Percentiles rank a stretch among this genome's conserved stretches.
Conservation (phyloP, 1,140 invertebrate species). For the Bradysia coprophila region DNA sequence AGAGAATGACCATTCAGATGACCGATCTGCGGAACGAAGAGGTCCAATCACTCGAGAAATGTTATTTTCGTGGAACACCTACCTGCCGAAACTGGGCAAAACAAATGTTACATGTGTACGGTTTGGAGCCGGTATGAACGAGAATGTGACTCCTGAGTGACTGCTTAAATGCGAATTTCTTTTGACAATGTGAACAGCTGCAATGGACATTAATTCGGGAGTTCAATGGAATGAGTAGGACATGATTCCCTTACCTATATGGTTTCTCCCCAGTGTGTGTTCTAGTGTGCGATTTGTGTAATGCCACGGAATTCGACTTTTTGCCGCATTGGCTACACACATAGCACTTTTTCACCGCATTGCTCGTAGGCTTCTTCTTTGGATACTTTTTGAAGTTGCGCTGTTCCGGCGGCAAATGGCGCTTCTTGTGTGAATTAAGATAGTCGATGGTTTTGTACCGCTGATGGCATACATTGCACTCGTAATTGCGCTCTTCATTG, state of each 20-base stretch:
- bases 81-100: no score
- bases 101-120: conserved; percentile 8
- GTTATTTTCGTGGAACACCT: no score
- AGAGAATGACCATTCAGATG: conserved; percentile 7
- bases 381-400: neutral
- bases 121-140: conserved; percentile 4
- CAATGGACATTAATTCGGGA: no score
- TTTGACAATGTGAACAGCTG: conserved; percentile 8
- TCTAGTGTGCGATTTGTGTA: neutral
- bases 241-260: no score
- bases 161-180: conserved; percentile 3
- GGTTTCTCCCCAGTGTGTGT: neutral
- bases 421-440: neutral
- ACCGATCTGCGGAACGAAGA: conserved; percentile 6
- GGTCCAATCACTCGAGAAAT: no score
- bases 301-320: neutral
- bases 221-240: no score
- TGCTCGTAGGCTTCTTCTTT: neutral
- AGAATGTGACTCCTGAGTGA: conserved; percentile 4
- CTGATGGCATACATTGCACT: neutral
- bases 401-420: neutral
- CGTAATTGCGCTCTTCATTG: neutral
- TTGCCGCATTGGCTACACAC: neutral
- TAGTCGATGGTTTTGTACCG: neutral
- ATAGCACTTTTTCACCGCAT: neutral